Evolutionary conservation across 2,113 vertebrate genomes (phyloP).

Genomic region (Pristiophorus japonicus): DNA sequence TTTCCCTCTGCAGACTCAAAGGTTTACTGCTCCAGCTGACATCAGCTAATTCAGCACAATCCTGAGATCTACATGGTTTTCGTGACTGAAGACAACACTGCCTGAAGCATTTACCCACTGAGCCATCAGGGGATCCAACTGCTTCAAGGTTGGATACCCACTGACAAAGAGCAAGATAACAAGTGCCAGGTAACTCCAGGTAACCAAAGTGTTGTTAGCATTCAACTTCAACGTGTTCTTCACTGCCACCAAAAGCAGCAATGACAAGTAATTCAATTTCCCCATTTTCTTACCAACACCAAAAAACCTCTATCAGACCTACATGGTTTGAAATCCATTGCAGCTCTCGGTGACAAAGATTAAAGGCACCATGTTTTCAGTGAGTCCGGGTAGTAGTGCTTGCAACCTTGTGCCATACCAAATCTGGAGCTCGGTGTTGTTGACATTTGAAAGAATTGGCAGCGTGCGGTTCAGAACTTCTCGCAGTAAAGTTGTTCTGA

Average conservation of each 20-base stretch:
- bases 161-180: background rate
- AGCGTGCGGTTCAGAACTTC: constrained; percentile 23
- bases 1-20: background rate
- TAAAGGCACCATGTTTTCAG: constrained; percentile 19
- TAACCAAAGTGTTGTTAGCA: too few relatives aligned
- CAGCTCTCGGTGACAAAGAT: background rate
- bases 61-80: background rate
- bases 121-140: background rate
- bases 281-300: background rate
- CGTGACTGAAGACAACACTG: background rate
- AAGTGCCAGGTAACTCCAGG: background rate
- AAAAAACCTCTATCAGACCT: background rate
- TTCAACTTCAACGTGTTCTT: background rate
- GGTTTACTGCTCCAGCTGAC: background rate
- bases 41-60: background rate
- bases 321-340: constrained; percentile 1
- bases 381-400: constrained; percentile 33
- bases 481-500: constrained; percentile 34
- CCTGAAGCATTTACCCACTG: background rate
- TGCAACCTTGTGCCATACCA: constrained; percentile 37
- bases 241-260: background rate
- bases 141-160: background rate
- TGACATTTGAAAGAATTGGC: constrained; percentile 4
- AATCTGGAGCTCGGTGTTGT: constrained; percentile 8
- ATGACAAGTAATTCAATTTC: background rate